phyloP scores from a whole-genome alignment of 1,140 invertebrate genomes.

The Cataglyphis hispanica region DNA sequence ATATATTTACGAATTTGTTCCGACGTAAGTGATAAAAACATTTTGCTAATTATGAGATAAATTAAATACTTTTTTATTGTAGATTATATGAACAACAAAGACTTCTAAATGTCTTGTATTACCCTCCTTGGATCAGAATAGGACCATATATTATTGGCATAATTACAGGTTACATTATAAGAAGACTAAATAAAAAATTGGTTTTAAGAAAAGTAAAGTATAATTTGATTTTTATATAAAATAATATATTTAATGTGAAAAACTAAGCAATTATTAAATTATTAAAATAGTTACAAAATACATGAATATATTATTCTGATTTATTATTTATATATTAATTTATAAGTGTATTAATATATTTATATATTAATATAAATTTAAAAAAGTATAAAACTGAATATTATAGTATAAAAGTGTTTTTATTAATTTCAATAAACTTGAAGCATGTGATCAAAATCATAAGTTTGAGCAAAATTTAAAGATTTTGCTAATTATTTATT shows the following conservation, averaged over 20 bases:
- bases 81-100: constrained; percentile 84
- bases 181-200: constrained; percentile 82
- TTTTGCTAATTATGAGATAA: not conserved
- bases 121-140: constrained; percentile 86
- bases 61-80: constrained; percentile 7
- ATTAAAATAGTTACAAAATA: too few relatives aligned
- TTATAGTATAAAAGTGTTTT: too few relatives aligned
- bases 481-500: too few relatives aligned
- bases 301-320: too few relatives aligned
- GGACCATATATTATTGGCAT: constrained; percentile 86
- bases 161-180: constrained; percentile 82
- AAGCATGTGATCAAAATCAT: too few relatives aligned
- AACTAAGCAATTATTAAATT: too few relatives aligned
- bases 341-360: too few relatives aligned
- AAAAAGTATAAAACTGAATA: too few relatives aligned
- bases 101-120: constrained; percentile 83
- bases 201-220: constrained; percentile 79
- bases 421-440: too few relatives aligned
- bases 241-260: not conserved
- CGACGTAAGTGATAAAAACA: constrained; percentile 82
- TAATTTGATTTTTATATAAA: not conserved
- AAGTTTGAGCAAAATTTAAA: too few relatives aligned
- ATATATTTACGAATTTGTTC: constrained; percentile 82
- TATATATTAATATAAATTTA: too few relatives aligned
- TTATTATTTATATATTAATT: too few relatives aligned